Evolutionary conservation across 2,888 invertebrate species (phyloP).

Genomic region (Apeira syringaria): DNA sequence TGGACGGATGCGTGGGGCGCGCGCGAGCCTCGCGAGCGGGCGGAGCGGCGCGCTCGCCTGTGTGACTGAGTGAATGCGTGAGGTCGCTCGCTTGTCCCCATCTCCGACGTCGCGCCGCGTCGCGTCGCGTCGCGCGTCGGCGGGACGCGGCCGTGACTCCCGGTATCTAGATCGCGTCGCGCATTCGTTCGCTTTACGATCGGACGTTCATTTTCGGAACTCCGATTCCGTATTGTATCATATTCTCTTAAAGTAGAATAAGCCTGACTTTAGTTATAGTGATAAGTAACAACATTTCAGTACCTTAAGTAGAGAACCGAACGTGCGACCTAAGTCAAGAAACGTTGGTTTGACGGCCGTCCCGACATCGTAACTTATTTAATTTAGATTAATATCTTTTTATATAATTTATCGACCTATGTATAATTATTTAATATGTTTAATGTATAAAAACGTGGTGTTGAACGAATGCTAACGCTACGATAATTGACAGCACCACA

Average conservation of each 20-base stretch:
- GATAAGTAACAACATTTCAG: constrained; percentile 77
- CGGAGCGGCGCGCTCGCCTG: constrained; percentile 36
- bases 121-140: no score
- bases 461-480: constrained; percentile 48
- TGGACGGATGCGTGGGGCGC: constrained; percentile 65
- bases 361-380: constrained; percentile 83
- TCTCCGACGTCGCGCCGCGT: constrained; percentile 72
- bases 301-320: constrained; percentile 82
- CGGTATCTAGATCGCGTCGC: constrained; percentile 80
- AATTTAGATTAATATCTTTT: constrained; percentile 72
- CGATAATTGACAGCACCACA: constrained; percentile 30
- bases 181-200: constrained; percentile 79
- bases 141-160: constrained; percentile 77
- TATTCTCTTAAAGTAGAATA: constrained; percentile 75
- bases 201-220: constrained; percentile 60
- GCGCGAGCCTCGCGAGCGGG: constrained; percentile 34
- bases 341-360: constrained; percentile 81
- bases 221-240: constrained; percentile 78
- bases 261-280: constrained; percentile 76
- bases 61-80: constrained; percentile 32
- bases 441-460: constrained; percentile 54
- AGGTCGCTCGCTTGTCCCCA: constrained; percentile 80
- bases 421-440: constrained; percentile 68
- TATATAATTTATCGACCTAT: constrained; percentile 75
- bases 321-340: constrained; percentile 83